Conservation (phyloP, 1,140 invertebrate genomes). For the Chymomyza costata region DNA sequence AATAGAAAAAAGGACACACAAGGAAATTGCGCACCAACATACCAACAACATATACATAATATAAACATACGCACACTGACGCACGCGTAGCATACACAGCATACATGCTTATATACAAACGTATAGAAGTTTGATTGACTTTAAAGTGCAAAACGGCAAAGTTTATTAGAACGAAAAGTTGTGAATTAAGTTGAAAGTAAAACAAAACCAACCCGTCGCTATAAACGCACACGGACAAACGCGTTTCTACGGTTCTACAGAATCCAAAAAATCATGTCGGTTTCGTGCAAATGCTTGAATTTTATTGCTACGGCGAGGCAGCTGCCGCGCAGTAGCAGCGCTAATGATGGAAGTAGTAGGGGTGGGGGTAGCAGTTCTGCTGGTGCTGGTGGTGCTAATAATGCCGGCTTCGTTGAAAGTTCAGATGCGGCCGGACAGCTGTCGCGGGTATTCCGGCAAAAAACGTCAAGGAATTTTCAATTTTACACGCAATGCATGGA, state of each 20-base stretch:
- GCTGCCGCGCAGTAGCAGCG: constrained; percentile 34
- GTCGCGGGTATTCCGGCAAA: constrained; percentile 44
- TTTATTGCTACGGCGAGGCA: constrained; percentile 44
- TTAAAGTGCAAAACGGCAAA: too few species aligned
- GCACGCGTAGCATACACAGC: too few species aligned
- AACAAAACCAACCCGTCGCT: not conserved
- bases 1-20: constrained; percentile 35
- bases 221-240: too few species aligned
- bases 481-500: constrained; percentile 47
- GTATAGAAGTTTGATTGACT: too few species aligned
- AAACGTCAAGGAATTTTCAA: constrained; percentile 32
- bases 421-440: constrained; percentile 27
- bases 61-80: constrained; percentile 8
- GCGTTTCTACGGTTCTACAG: too few species aligned
- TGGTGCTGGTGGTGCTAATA: constrained; percentile 3
- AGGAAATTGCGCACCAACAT: constrained; percentile 36
- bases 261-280: constrained; percentile 39
- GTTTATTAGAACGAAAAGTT: constrained; percentile 16
- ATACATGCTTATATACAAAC: too few species aligned
- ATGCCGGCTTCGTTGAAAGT: constrained; percentile 8
- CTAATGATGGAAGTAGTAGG: constrained; percentile 3
- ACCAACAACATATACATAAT: constrained; percentile 3
- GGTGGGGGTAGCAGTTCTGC: constrained; percentile 9
- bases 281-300: constrained; percentile 68
- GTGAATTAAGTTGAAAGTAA: constrained; percentile 13